Percentiles rank a stretch among this genome's conserved stretches.
phyloP scores from a whole-genome alignment of 2,888 invertebrate species.

The Poecilobothrus nobilitatus region DNA sequence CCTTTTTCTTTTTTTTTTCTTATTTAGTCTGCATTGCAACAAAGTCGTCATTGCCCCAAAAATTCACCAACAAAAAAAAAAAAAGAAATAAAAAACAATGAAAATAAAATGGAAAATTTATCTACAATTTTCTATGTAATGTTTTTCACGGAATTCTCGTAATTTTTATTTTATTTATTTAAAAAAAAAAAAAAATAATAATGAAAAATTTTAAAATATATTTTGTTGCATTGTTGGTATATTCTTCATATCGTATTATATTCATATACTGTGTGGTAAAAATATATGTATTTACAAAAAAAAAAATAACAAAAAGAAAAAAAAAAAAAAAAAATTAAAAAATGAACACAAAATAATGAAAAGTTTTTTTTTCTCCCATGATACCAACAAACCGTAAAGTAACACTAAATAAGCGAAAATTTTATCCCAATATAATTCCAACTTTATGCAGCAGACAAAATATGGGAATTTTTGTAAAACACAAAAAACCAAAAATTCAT shows the following conservation, averaged over 20 bases:
- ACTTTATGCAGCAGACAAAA: conserved; percentile 28
- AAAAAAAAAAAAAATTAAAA: no score
- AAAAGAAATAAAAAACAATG: no score
- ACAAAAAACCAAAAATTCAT: conserved; percentile 26
- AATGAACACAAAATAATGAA: no score
- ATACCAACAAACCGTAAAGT: not conserved
- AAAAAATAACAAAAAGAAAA: no score
- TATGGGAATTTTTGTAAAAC: conserved; percentile 27
- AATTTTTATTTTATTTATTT: not conserved
- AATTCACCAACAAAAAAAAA: not conserved
- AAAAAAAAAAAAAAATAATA: no score
- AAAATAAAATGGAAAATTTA: not conserved
- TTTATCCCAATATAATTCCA: conserved; percentile 10
- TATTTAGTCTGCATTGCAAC: not conserved
- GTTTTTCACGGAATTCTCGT: not conserved
- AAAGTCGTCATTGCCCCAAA: not conserved
- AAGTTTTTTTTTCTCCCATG: not conserved
- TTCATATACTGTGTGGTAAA: no score
- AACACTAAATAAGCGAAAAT: conserved; percentile 8
- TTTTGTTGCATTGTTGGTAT: no score
- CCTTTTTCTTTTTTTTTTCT: not conserved
- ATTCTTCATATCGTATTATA: no score
- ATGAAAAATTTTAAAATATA: no score
- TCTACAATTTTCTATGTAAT: not conserved
- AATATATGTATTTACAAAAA: no score